Base-by-base conservation (phyloP, 2,888 invertebrate genomes). In the Cloeon dipterum region DNA sequence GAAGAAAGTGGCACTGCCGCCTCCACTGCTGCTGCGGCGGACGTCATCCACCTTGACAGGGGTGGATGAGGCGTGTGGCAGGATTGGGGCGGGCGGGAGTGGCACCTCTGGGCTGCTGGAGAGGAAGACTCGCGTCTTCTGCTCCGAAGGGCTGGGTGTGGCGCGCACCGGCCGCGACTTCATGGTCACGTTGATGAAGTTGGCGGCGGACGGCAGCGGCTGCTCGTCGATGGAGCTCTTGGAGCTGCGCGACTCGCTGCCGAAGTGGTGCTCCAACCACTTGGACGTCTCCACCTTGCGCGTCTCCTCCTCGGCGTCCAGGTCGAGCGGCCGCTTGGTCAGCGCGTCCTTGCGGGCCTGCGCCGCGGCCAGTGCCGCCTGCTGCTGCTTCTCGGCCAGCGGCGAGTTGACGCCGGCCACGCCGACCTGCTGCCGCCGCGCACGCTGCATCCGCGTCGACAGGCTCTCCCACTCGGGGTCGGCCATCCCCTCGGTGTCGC, bases 181-280 rank as follows among this genome's bases (percentile, higher is more conserved):
- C 54, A 74, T 75, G 5, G 74, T 75, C 35, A 75, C 73, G 51
- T 74, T 75, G 52, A 77, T 83, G 53, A 73, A 81, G 42, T 69
- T 70, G 34, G 75, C 74, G 20, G 34, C 43, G 26, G 23, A 38
- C 21, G 21, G 42, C 26, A 38, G 29, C 44, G 66, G 70, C 44
- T 61, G 21, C 44, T 72, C 72, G 7, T 72, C 68, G 37, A 70
- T 61, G 10, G 76, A 76, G 44, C 71, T 70, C 46, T 70, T 70
- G 1, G 81, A 79, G 1, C 78, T 77, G 11, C 73, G 68, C 2
- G 81, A 81, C 43, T 82, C 82, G 52, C 79, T 81, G 36, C 86
- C 86, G 51, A 88, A 86, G 54, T 88, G 86, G 50, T 78, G 77
- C 50, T 85, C 85, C 37, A 86, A 63, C 86, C 86, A 86, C 58